These are phyloP conservation scores for Anticlea derivata DNA, from an alignment of 2,888 invertebrate species.

Conservation along the genomic window DNA sequence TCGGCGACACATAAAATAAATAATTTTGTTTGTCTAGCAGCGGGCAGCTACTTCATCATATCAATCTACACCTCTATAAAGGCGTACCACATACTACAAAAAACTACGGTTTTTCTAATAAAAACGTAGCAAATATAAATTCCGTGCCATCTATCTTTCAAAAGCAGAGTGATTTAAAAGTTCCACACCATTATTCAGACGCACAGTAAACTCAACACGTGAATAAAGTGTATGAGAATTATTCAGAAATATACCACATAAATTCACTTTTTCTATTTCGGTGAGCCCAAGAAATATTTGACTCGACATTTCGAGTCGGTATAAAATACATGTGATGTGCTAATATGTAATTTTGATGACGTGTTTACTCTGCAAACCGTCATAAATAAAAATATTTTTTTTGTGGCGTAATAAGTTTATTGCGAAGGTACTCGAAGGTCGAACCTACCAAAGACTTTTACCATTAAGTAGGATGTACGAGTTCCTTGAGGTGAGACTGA, in stretches of 20 bases:
- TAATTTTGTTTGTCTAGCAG: too few species aligned
- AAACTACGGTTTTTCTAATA: too few species aligned
- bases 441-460: too few species aligned
- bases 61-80: too few species aligned
- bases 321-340: slow-evolving; percentile 43
- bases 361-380: slow-evolving; percentile 31
- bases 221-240: slow-evolving; percentile 29
- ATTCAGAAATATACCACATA: slow-evolving; percentile 40
- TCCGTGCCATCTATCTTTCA: slow-evolving; percentile 13
- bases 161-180: slow-evolving; percentile 33
- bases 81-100: too few species aligned
- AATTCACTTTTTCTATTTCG: slow-evolving; percentile 53
- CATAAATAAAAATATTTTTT: slow-evolving; percentile 16
- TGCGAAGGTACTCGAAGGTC: too few species aligned
- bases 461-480: too few species aligned
- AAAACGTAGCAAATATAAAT: not conserved
- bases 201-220: slow-evolving; percentile 23
- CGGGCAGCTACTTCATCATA: too few species aligned
- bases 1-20: too few species aligned
- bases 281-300: slow-evolving; percentile 42
- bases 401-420: slow-evolving; percentile 6
- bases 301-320: slow-evolving; percentile 37
- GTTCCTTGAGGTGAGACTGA: too few species aligned
- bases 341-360: slow-evolving; percentile 38
- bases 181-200: slow-evolving; percentile 43